Evolutionary conservation across 2,888 invertebrate genomes (phyloP), one percentile per base, ranked within the genome.

Genomic region (Trisateles emortualis): DNA sequence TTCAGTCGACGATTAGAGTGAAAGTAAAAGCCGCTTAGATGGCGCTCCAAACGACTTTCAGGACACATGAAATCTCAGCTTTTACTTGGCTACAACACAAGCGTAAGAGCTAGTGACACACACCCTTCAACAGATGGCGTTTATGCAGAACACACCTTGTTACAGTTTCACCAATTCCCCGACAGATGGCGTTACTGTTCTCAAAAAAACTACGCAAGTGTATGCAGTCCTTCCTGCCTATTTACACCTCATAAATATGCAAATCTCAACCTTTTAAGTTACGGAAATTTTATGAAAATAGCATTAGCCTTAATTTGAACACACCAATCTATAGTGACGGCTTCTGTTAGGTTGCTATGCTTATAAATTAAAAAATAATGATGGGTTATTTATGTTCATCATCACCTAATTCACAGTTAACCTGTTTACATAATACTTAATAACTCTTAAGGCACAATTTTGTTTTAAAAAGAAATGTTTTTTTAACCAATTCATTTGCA

Each of bases 61-160:
- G 16, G n/a, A 29, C 0, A 8, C 3, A 2, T 22, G 17, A n/a
- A 19, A 19, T 19, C 22, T 22, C 5, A 5, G 22, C 11, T 11
- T 35, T 11, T 3, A 13, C 35, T 35, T 13, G 10, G 3, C 8
- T 13, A 30, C 19, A n/a, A 10, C 19, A 39, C 19, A 10, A 33
- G 32, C 13, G 22, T 38, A 19, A 19, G 8, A n/a, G 16, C 10
- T 24, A 14, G 46, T 40, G 30, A 0, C 13, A 9, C 35, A n/a
- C 4, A 46, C 63, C 58, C 42, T 26, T 11, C 52, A 11, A 17
- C 24, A 70, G 69, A 59, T 70, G 70, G 68, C 60, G 47, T 26
- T 54, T 11, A 6, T 19, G 13, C 10, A 11, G 6, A 14, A 19
- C 16, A 6, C 0, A 2, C 4, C 10, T n/a, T n/a, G 39, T 41